These are phyloP conservation scores for Datnioides undecimradiatus DNA, from an alignment of 2,113 vertebrate species.

Conservation along the genomic window DNA sequence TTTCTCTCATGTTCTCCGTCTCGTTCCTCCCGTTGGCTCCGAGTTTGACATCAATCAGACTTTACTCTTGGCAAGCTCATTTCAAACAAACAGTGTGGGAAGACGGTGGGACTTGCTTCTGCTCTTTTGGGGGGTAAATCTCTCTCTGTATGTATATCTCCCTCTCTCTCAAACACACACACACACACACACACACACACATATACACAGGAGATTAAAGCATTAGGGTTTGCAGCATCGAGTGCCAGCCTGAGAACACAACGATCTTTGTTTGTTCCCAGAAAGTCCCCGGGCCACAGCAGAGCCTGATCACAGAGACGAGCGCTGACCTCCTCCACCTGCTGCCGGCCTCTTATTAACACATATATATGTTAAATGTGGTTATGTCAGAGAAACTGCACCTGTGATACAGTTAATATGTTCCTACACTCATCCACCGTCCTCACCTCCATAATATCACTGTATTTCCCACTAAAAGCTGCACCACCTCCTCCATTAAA, in stretches of 20 bases:
- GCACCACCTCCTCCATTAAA: no score
- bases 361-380: no score
- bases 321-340: no score
- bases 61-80: constrained; percentile 16
- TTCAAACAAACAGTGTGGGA: constrained; percentile 36
- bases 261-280: constrained; percentile 29
- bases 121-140: background rate
- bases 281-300: constrained; percentile 6
- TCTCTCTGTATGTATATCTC: background rate
- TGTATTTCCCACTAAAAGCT: background rate
- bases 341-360: no score
- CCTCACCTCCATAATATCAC: background rate
- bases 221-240: constrained; percentile 23
- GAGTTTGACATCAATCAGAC: constrained; percentile 42
- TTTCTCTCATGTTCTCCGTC: background rate
- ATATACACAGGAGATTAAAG: constrained; percentile 24
- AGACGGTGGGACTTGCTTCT: constrained; percentile 27
- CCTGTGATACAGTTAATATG: no score
- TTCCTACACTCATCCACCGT: background rate
- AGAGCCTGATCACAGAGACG: background rate
- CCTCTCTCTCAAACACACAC: background rate
- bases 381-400: no score
- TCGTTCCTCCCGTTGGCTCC: constrained; percentile 5
- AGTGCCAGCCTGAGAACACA: constrained; percentile 8
- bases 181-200: constrained; percentile 7